A percentile compares a stretch with the other conserved stretches of the same genome.
Evolutionary conservation across 2,888 invertebrate species (phyloP).

Genomic region (Orthonevra nobilis): DNA sequence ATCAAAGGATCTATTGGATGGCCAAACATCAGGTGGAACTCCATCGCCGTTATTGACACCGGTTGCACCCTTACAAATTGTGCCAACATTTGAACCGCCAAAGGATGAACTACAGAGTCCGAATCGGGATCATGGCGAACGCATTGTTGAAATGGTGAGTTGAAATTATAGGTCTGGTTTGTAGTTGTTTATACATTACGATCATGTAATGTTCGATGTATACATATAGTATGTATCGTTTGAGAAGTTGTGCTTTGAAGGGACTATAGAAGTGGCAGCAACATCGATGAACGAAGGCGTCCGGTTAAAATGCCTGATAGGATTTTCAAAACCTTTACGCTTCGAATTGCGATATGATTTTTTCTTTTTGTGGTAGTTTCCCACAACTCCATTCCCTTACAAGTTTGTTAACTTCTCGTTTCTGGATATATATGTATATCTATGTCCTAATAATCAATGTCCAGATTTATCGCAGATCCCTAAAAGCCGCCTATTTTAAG

Average conservation of each 20-base stretch:
- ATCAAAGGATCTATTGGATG: slow-evolving; percentile 76
- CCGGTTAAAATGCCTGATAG: too few species aligned
- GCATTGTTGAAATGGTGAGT: slow-evolving; percentile 80
- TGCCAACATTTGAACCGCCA: slow-evolving; percentile 75
- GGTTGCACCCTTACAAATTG: slow-evolving; percentile 41
- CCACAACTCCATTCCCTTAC: too few species aligned
- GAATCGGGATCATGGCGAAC: slow-evolving; percentile 77
- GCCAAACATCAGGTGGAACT: slow-evolving; percentile 67
- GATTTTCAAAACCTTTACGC: too few species aligned
- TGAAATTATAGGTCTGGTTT: slow-evolving; percentile 77
- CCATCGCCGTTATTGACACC: slow-evolving; percentile 70
- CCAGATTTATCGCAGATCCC: too few species aligned
- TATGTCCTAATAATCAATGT: too few species aligned
- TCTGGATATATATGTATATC: too few species aligned
- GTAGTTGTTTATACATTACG: neutral
- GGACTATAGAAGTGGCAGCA: too few species aligned
- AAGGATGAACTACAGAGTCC: slow-evolving; percentile 76
- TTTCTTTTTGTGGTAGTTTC: too few species aligned
- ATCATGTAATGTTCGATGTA: neutral
- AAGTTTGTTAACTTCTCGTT: too few species aligned
- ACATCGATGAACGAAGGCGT: too few species aligned
- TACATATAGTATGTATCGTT: neutral
- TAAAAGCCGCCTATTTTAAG: too few species aligned
- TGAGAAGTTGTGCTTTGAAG: slow-evolving; percentile 14
- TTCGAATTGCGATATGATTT: too few species aligned